phyloP scores from a whole-genome alignment of 2,888 invertebrate genomes.

The Pollenia angustigena region DNA sequence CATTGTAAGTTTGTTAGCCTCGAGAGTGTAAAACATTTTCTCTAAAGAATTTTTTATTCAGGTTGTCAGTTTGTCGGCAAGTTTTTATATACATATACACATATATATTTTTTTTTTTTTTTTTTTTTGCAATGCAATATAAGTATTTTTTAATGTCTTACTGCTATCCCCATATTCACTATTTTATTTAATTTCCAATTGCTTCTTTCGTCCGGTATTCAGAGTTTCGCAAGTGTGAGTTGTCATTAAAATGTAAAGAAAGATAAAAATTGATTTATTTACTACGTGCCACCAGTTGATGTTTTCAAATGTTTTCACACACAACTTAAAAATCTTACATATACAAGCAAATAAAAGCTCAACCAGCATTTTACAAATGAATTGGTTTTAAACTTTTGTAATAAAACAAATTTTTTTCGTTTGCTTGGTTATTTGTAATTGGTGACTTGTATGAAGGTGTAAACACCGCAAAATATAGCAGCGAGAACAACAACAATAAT shows the following conservation, averaged over 20 bases:
- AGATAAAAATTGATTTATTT: conserved; percentile 71
- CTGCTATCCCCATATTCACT: background rate
- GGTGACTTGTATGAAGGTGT: conserved; percentile 53
- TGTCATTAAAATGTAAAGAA: conserved; percentile 69
- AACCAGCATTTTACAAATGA: background rate
- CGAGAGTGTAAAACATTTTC: too few relatives aligned
- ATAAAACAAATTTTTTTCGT: background rate
- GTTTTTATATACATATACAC: too few relatives aligned
- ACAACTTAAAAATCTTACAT: background rate
- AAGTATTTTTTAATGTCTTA: conserved; percentile 15
- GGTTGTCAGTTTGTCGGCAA: too few relatives aligned
- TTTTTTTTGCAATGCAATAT: too few relatives aligned
- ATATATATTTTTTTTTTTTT: too few relatives aligned
- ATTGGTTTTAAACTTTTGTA: conserved; percentile 1
- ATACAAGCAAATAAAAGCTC: background rate
- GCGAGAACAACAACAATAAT: conserved; percentile 32
- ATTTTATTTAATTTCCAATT: background rate
- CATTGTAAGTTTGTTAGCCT: too few relatives aligned
- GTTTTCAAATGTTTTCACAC: conserved; percentile 55
- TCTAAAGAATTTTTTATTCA: too few relatives aligned
- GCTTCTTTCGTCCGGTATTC: conserved; percentile 4
- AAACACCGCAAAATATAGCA: conserved; percentile 64
- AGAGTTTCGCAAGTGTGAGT: conserved; percentile 61
- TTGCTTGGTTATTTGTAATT: conserved; percentile 6
- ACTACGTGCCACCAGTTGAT: conserved; percentile 63